Conservation (phyloP, 2,797 vertebrate species). For the Poecile montanus region DNA sequence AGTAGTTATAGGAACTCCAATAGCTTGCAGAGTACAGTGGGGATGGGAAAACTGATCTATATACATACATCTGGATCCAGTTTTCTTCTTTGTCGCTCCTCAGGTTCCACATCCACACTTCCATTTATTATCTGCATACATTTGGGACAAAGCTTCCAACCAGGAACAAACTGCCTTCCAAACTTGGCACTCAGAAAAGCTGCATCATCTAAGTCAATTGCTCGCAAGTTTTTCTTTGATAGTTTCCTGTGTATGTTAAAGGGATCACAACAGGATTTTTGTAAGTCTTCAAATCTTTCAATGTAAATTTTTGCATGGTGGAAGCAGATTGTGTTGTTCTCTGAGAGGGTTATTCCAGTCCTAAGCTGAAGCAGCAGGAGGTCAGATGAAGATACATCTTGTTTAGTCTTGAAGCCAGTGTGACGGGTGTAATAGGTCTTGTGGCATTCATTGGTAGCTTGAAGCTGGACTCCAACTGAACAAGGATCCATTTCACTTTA, state of each 20-base stretch:
- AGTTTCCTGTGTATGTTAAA: slow-evolving; percentile 81
- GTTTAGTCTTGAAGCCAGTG: slow-evolving; percentile 77
- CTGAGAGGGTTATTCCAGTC: slow-evolving; percentile 78
- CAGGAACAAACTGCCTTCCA: slow-evolving; percentile 80
- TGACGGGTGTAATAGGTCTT: slow-evolving; percentile 77
- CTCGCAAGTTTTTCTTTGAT: slow-evolving; percentile 77
- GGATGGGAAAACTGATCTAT: background rate
- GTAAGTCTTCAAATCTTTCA: slow-evolving; percentile 80
- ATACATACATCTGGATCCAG: slow-evolving; percentile 78
- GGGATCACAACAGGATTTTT: slow-evolving; percentile 81
- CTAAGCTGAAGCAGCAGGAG: slow-evolving; percentile 79
- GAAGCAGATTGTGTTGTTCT: slow-evolving; percentile 78
- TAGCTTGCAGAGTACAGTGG: background rate
- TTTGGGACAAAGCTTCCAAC: slow-evolving; percentile 82
- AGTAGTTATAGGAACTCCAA: background rate
- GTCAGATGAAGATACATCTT: slow-evolving; percentile 76
- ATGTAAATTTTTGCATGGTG: slow-evolving; percentile 81
- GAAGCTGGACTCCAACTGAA: slow-evolving; percentile 79
- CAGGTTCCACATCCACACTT: slow-evolving; percentile 75
- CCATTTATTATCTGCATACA: slow-evolving; percentile 81
- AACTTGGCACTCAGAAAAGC: slow-evolving; percentile 80
- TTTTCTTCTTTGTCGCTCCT: slow-evolving; percentile 76
- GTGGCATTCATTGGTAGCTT: slow-evolving; percentile 77
- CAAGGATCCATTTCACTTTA: slow-evolving; percentile 77
- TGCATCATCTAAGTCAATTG: slow-evolving; percentile 79